Percentiles rank a stretch among this genome's conserved stretches.
These are phyloP conservation scores for Uria aalge DNA, from an alignment of 2,113 vertebrate genomes.

Conservation along the genomic window DNA sequence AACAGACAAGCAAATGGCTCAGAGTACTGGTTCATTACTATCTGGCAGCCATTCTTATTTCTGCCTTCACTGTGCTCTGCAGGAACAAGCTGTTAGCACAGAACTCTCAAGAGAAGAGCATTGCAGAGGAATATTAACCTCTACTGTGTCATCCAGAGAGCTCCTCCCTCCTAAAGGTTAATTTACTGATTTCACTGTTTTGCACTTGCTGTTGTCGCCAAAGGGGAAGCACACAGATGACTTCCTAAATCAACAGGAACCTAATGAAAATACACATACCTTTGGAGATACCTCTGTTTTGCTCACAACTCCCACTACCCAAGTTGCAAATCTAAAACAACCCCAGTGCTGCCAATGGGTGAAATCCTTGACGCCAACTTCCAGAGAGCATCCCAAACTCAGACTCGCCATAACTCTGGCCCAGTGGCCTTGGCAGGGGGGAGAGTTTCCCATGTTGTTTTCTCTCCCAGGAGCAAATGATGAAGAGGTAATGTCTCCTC, in stretches of 20 bases:
- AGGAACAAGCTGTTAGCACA: background rate
- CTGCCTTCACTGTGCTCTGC: background rate
- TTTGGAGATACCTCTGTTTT: background rate
- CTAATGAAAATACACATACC: background rate
- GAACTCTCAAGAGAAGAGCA: background rate
- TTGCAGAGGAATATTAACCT: background rate
- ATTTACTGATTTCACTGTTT: background rate
- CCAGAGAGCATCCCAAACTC: background rate
- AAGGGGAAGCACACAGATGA: background rate
- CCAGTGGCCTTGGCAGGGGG: background rate
- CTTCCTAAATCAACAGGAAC: conserved; percentile 1
- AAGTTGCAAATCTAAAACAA: background rate
- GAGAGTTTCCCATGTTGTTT: background rate
- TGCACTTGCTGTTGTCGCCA: background rate
- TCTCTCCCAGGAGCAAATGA: background rate
- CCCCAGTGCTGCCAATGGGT: background rate
- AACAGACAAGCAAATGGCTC: background rate
- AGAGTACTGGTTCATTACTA: background rate
- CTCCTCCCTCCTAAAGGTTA: background rate
- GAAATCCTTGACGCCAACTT: background rate
- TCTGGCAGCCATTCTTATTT: background rate
- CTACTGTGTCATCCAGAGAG: background rate
- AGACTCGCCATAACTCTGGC: background rate
- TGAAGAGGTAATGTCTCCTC: background rate
- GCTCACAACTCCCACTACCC: background rate